Base-by-base conservation (phyloP, 1,140 invertebrate genomes). In the Solenopsis invicta region DNA sequence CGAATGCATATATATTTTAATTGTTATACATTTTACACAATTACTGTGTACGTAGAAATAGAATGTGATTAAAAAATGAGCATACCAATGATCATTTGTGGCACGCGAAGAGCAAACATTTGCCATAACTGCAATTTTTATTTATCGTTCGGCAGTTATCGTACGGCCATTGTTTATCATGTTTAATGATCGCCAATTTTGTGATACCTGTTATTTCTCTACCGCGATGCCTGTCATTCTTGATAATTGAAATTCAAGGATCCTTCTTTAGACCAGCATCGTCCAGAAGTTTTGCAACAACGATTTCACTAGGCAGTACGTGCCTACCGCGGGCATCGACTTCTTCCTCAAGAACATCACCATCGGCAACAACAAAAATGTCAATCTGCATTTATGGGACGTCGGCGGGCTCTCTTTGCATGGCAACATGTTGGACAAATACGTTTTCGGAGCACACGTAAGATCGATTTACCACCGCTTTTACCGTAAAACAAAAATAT, bases 361-460 rank as follows among this genome's bases (percentile, higher is more conserved):
- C 78, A 93, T 98, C 87, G 97, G 97, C 86, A 96, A 96, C 88
- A 96, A 96, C 89, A 96, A 96, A 90, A 96, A 97, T 92, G 96
- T 97, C 24, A 97, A 97, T 64, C 93, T 98, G 37, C 97, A 98
- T 93, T 95, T 99, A 21, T 98, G 98, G 96, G 98, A 99, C 93
- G 96, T 99, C 72, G 97, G 98, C 41, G 98, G 98, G 10, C 96
- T 97, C 56, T 96, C 98, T 37, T 93, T 98, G 21, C 96, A 96
- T 69, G 97, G 97, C 13, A 95, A 96, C 64, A 98, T 99, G 97
- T 94, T 98, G n/a, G 96, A 97, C 75, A 98, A 98, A 94, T 98
- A 98, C 93, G 94, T 98, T 37, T 98, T 97, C 94, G 97, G 96
- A 84, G 97, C 97, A 66, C 96, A 98, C 95, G 98, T 98, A 96